Conservation (phyloP, 2,113 vertebrate species). For the Columbina picui region DNA sequence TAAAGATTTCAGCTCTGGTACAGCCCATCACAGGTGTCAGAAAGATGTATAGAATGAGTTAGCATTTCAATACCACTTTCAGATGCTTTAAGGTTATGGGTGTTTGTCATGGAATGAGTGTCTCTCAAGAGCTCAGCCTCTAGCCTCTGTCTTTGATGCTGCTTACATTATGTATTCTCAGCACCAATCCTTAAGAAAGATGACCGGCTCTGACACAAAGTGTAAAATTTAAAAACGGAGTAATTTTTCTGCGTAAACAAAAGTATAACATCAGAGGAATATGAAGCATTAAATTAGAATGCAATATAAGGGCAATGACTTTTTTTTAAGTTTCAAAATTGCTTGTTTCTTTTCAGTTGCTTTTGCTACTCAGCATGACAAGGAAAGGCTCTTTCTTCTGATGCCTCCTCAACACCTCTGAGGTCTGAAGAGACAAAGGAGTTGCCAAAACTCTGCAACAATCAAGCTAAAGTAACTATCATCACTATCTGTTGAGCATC, state of each 20-base stretch:
- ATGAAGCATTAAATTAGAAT: not conserved
- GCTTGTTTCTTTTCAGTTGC: not conserved
- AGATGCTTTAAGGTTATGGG: not conserved
- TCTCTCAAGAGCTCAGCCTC: not conserved
- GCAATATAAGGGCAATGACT: not conserved
- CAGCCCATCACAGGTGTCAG: not conserved
- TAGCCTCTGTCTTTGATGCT: not conserved
- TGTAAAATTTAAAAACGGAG: not conserved
- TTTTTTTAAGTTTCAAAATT: not conserved
- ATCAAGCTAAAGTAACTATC: not conserved
- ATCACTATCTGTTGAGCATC: not conserved
- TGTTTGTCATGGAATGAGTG: not conserved
- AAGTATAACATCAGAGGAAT: not conserved
- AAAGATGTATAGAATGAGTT: not conserved
- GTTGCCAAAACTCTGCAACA: not conserved
- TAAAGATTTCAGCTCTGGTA: not conserved
- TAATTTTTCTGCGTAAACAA: not conserved
- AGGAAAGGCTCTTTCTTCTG: not conserved
- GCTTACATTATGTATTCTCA: not conserved
- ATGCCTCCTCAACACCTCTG: not conserved
- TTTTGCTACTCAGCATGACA: not conserved
- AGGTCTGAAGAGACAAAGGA: not conserved
- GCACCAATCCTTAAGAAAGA: not conserved
- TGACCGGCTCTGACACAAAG: not conserved
- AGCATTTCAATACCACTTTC: not conserved